Conservation (phyloP, 2,113 vertebrate species). For the Emydocephalus ijimae region DNA sequence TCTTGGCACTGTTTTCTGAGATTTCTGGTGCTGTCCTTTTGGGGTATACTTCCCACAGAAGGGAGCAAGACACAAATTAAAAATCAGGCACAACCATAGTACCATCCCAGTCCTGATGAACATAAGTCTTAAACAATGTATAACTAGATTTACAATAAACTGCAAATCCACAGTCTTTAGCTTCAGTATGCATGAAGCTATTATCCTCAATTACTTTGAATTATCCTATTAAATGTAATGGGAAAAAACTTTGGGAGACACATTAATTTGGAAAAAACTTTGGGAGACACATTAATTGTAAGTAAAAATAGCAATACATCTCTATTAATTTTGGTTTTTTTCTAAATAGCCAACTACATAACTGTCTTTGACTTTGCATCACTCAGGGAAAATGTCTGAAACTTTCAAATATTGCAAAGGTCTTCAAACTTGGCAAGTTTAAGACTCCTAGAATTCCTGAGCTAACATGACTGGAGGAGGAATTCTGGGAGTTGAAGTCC, state of each 20-base stretch:
- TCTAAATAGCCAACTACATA: neutral
- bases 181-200: neutral
- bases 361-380: neutral
- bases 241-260: neutral
- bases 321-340: neutral
- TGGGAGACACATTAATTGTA: neutral
- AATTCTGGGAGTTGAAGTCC: no score
- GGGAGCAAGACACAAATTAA: no score
- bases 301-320: neutral
- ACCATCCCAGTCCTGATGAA: neutral
- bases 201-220: neutral
- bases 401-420: neutral
- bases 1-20: no score
- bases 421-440: no score
- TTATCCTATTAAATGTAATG: neutral
- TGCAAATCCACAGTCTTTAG: neutral
- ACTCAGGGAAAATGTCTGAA: neutral
- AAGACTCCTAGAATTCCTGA: no score
- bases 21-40: no score
- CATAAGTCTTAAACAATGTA: neutral
- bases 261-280: neutral
- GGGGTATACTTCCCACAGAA: no score
- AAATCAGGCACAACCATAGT: neutral
- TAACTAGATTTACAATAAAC: neutral
- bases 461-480: no score